A percentile compares a stretch with the other conserved stretches of the same genome.
These are phyloP conservation scores for Apis dorsata DNA, from an alignment of 1,140 invertebrate genomes.

Conservation along the genomic window DNA sequence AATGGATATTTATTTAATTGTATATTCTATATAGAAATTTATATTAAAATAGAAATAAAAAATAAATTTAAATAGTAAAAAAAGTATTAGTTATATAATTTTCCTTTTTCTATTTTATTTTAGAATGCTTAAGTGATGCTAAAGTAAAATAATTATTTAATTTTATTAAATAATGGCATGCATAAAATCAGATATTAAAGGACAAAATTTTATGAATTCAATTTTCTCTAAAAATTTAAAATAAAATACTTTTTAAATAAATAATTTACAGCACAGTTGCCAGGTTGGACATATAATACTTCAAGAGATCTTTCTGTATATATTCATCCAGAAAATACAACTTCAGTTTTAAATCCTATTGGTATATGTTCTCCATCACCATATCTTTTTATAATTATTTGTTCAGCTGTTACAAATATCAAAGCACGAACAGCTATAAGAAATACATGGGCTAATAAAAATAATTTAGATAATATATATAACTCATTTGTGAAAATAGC, in stretches of 20 bases:
- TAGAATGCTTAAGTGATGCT: slow-evolving; percentile 29
- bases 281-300: slow-evolving; percentile 87
- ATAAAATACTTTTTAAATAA: slow-evolving; percentile 31
- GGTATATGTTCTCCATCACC: slow-evolving; percentile 81
- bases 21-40: not conserved
- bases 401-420: slow-evolving; percentile 86
- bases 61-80: slow-evolving; percentile 14
- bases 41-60: not conserved
- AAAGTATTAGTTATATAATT: not conserved
- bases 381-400: slow-evolving; percentile 87
- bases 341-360: slow-evolving; percentile 83
- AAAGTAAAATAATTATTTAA: slow-evolving; percentile 17
- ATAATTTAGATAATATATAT: slow-evolving; percentile 79
- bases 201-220: not conserved
- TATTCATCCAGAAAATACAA: slow-evolving; percentile 85
- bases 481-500: slow-evolving; percentile 77
- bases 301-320: slow-evolving; percentile 86
- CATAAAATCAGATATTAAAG: not conserved
- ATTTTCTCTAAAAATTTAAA: not conserved
- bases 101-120: slow-evolving; percentile 3
- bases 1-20: not conserved
- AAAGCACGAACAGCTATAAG: slow-evolving; percentile 86
- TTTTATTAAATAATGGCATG: slow-evolving; percentile 15
- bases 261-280: slow-evolving; percentile 81
- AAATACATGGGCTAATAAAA: slow-evolving; percentile 89